A percentile compares a stretch with the other conserved stretches of the same genome.
These are phyloP conservation scores for rat (Rattus norvegicus) DNA, from an alignment of 2,113 vertebrate species.

Conservation along the genomic window GRCr8 NC_086039.1:60229501-60230000, in stretches of 20 bases:
- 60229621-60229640: neutral
- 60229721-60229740: neutral
- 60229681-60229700: conserved; percentile 28
- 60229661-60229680: neutral
- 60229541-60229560: neutral
- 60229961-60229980: conserved; percentile 39
- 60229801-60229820: neutral
- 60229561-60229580: neutral
- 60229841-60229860: neutral
- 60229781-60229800: neutral
- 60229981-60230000: neutral
- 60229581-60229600: neutral
- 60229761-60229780: neutral
- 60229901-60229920: neutral
- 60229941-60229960: neutral
- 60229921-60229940: neutral
- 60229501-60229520: neutral
- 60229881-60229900: neutral
- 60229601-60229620: neutral
- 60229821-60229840: neutral
- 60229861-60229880: neutral
- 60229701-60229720: neutral
- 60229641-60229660: neutral
- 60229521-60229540: too few relatives aligned
- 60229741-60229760: neutral